Percentiles rank a stretch among this genome's conserved stretches.
phyloP scores from a whole-genome alignment of 2,888 invertebrate species.

The Ophonus ardosiacus region DNA sequence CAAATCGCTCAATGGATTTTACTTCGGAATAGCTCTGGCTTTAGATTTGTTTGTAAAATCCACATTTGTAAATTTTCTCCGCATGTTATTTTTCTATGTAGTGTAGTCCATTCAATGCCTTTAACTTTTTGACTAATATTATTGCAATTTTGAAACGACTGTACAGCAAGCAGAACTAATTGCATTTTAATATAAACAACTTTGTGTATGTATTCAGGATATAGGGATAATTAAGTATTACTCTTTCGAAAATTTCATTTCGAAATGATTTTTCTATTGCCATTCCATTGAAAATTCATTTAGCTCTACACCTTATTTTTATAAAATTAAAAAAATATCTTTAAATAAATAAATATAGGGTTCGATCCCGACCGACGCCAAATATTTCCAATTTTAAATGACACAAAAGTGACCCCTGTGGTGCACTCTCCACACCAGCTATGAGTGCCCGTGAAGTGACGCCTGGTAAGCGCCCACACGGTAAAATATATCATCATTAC shows the following conservation, averaged over 20 bases:
- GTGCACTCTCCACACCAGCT: no score
- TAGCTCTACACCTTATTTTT: neutral
- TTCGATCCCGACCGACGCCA: no score
- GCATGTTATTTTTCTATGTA: conserved; percentile 10
- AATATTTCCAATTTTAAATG: no score
- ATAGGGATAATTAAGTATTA: neutral
- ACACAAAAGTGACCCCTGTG: no score
- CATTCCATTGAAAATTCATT: neutral
- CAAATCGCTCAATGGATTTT: conserved; percentile 47
- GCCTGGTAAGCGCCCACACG: no score
- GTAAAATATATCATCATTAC: no score
- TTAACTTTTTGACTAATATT: conserved; percentile 33
- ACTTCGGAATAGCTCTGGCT: conserved; percentile 11
- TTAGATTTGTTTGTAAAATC: conserved; percentile 49
- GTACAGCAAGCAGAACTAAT: neutral
- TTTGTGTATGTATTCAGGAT: neutral
- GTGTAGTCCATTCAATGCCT: neutral
- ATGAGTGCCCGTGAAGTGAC: no score
- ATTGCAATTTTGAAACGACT: conserved; percentile 11
- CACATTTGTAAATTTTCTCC: conserved; percentile 47
- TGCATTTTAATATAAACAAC: conserved; percentile 22
- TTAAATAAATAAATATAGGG: no score
- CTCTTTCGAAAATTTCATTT: neutral
- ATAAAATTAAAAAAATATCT: no score
- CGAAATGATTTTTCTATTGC: neutral